Evolutionary conservation across 2,888 invertebrate species (phyloP), one percentile per base, ranked within the genome.

Genomic region (Noctua comes): DNA sequence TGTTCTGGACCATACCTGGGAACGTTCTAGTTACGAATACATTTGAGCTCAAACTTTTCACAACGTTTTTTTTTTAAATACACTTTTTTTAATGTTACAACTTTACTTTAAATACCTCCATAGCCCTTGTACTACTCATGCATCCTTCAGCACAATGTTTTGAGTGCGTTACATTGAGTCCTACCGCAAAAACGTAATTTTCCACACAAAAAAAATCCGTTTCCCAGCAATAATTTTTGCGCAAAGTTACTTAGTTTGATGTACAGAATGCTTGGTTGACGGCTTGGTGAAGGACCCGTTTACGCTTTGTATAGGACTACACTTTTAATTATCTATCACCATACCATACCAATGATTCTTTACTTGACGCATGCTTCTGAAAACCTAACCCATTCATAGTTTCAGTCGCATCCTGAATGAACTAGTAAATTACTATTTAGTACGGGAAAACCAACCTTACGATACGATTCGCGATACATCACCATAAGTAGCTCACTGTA

Each of bases 341-440:
- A 65, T 16, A 65, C n/a, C 65, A 43, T 8, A 65, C 65, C 40
- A n/a, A 66, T 43, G 65, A 66, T 66, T 66, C 65, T n/a, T 40
- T 16, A 43, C 51, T 54, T 85, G 62, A 81, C 82, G 54, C 82
- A 76, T 73, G 40, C 1, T 48, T 70, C 68, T 71, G 24, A 40
- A 88, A 84, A 80, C 75, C 11, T 77, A 11, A 62, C 80, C 79
- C 82, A 79, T 48, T 77, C 57, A 79, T 73, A 27, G 68, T 73
- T 75, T 81, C 59, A 77, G 68, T 73, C 0, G 57, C 4, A 79
- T 76, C 74, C 74, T 81, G 59, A 68, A 64, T 75, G 54, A 62
- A 69, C 68, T 70, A 71, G 64, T 76, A 59, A 69, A 18, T 31
- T 51, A 48, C 21, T n/a, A 24, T 24, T 2, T 2, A 4, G 11